Conservation (phyloP, 1,140 invertebrate genomes). For the Camponotus vicinus region DNA sequence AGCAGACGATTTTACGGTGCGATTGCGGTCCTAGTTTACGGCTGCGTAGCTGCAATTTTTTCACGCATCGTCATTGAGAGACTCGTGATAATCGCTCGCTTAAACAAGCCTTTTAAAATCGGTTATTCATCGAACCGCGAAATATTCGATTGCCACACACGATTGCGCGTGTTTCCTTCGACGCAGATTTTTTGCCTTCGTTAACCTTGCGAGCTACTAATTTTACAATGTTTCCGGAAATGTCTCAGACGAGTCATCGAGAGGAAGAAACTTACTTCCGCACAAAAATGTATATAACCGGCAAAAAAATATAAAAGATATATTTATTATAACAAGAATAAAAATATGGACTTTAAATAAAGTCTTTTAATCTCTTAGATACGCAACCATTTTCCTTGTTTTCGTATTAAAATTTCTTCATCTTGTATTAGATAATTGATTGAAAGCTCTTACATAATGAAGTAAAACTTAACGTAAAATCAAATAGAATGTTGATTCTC, state of each 20-base stretch:
- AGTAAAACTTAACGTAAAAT: not conserved
- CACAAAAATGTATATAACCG: not conserved
- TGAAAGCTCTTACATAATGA: not conserved
- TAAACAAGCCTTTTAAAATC: not conserved
- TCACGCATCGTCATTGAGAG: not conserved
- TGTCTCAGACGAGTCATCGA: not conserved
- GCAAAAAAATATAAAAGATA: not conserved
- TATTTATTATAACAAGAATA: not conserved
- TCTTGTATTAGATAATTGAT: not conserved
- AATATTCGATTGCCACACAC: not conserved
- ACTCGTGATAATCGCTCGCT: slow-evolving; percentile 19
- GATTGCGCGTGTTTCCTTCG: not conserved
- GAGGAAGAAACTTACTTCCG: not conserved
- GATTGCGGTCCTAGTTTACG: not conserved
- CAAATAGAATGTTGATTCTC: not conserved
- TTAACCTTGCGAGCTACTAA: not conserved
- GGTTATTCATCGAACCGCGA: not conserved
- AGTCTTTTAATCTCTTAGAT: not conserved
- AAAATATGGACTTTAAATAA: not conserved
- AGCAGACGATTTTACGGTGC: not conserved
- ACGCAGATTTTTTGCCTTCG: not conserved
- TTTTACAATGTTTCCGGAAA: slow-evolving; percentile 3
- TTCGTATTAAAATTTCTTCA: not conserved
- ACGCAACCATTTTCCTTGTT: not conserved
- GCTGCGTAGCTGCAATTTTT: not conserved